Conservation (phyloP, 2,113 vertebrate species). For the Lepus americanus region DNA sequence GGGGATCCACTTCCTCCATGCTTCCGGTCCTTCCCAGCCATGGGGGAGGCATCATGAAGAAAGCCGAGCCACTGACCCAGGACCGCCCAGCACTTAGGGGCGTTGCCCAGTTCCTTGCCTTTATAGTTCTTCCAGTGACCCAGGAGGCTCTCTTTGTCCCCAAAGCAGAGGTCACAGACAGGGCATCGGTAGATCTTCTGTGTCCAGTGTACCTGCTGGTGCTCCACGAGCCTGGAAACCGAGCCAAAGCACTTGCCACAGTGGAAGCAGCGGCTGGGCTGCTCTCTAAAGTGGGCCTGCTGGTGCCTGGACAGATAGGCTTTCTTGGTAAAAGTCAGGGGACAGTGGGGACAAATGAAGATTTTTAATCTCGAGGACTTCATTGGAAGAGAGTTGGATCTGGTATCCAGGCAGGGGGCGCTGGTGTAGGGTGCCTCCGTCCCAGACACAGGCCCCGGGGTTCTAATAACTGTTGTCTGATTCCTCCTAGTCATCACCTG, state of each 20-base stretch:
- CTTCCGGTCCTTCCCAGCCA: not conserved
- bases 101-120: not conserved
- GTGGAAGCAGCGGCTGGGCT: not conserved
- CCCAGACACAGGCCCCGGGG: not conserved
- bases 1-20: not conserved
- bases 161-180: constrained; percentile 64
- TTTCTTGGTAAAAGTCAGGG: constrained; percentile 54
- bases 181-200: constrained; percentile 73
- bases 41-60: fast-evolving
- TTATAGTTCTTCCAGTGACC: constrained; percentile 47
- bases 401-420: not conserved
- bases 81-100: constrained; percentile 8
- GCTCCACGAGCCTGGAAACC: not conserved
- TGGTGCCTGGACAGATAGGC: constrained; percentile 53
- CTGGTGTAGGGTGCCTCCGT: not conserved
- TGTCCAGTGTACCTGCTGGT: constrained; percentile 63
- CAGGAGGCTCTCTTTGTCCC: constrained; percentile 65
- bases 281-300: constrained; percentile 50
- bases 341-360: constrained; percentile 60
- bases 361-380: not conserved
- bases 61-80: constrained; percentile 59
- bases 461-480: not conserved
- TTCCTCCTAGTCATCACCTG: not conserved
- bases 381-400: not conserved
- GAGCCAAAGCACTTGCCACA: constrained; percentile 51